These are phyloP conservation scores for Pitta sordida DNA, from an alignment of 2,113 vertebrate genomes.

Conservation along the genomic window DNA sequence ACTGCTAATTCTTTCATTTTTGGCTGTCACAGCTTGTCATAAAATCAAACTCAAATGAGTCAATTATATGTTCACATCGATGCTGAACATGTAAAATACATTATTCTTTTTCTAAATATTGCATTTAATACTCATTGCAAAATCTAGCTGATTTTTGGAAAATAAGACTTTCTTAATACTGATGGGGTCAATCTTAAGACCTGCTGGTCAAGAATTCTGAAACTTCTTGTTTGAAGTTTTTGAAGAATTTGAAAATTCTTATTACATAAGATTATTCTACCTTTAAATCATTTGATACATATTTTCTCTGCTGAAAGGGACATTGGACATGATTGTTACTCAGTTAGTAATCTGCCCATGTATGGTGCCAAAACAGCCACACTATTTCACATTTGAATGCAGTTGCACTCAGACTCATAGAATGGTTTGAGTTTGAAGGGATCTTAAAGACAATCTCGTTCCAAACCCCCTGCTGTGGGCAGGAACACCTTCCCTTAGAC, in stretches of 20 bases:
- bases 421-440: neutral
- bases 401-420: neutral
- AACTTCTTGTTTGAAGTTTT: too few relatives aligned
- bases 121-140: neutral
- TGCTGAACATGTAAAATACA: constrained; percentile 63
- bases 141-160: neutral
- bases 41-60: constrained; percentile 69
- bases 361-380: neutral
- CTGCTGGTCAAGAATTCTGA: neutral
- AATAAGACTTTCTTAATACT: neutral
- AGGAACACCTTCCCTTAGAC: neutral
- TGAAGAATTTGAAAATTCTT: too few relatives aligned
- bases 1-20: constrained; percentile 66
- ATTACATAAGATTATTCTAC: neutral
- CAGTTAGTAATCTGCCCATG: neutral
- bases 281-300: neutral
- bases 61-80: constrained; percentile 71
- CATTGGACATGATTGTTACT: neutral
- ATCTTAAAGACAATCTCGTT: neutral
- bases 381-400: neutral
- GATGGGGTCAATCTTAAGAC: neutral
- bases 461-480: neutral
- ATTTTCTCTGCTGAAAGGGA: neutral
- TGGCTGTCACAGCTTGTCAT: constrained; percentile 68
- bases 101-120: neutral